Evolutionary conservation across 2,888 invertebrate species (phyloP), one percentile per base, ranked within the genome.

Genomic region (Stomorhina lunata): DNA sequence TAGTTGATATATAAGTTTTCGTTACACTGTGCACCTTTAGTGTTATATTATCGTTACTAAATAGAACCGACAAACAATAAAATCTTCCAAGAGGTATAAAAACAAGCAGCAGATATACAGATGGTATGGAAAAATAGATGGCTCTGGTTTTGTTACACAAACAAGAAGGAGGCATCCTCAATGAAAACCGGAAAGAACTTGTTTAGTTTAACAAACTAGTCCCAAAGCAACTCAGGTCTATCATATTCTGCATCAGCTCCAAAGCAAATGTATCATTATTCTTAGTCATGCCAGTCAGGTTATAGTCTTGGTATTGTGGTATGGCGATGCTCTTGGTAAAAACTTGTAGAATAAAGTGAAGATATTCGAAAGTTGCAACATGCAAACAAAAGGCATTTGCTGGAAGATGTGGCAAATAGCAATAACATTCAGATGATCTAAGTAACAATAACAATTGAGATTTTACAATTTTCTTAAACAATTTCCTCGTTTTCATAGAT

Each of bases 381-480:
- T 6, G 59, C 32, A 61, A 69, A 68, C 50, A 22, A 43, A 43
- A 59, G 32, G 25, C 43, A 53, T 12, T 61, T 63, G 43, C 27
- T 59, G n/a, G 10, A 34, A 76, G 43, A 37, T 45, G 45, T 34
- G 45, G 65, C 43, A 66, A 48, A 2, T 6, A 48, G 17, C 59
- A 45, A 20, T 12, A 68, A 68, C 66, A 59, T 55, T 76, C 32
- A 66, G 73, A 80, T 65, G 57, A 76, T 69, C 69, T 32, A 59
- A 71, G 53, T 80, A 80, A 79, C 50, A 79, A 80, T 69, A 80
- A 76, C 75, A 75, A 80, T 80, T 76, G 69, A 69, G 69, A 76
- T 80, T 80, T 75, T 69, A 75, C 68, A 80, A 75, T 73, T 69
- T 75, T 68, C 80, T 80, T 61, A 50, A 53, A 43, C 25, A 66